Percentiles rank a stretch among this genome's conserved stretches.
phyloP scores from a whole-genome alignment of 2,888 invertebrate species.

The Orthosia gothica region DNA sequence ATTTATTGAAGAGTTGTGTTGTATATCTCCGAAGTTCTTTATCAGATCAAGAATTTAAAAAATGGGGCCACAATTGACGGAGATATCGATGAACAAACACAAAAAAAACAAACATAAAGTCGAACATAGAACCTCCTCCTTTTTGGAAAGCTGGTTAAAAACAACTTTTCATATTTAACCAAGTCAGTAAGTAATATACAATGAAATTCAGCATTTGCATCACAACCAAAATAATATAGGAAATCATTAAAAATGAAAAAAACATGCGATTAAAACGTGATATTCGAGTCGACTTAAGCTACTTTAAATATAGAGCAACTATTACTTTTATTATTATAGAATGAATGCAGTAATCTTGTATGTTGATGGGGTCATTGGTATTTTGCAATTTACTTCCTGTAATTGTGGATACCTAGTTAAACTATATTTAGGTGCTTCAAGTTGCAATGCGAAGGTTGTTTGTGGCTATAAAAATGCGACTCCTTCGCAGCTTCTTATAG shows the following conservation, averaged over 20 bases:
- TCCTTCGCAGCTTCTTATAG: neutral
- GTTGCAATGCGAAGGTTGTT: slow-evolving; percentile 5
- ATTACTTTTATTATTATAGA: neutral
- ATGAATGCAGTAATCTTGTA: neutral
- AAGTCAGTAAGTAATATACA: too few relatives aligned
- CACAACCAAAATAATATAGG: neutral
- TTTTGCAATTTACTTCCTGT: slow-evolving; percentile 17
- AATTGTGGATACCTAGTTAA: slow-evolving; percentile 1
- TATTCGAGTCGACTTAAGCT: neutral
- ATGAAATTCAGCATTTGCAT: neutral
- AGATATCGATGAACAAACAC: too few relatives aligned
- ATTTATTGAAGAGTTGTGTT: too few relatives aligned
- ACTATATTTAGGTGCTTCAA: neutral
- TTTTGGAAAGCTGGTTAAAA: too few relatives aligned
- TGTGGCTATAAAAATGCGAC: too few relatives aligned
- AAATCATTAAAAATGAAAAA: neutral
- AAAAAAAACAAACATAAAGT: too few relatives aligned
- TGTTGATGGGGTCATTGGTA: slow-evolving; percentile 6
- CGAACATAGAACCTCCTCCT: too few relatives aligned
- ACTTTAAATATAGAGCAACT: slow-evolving; percentile 3
- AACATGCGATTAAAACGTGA: neutral
- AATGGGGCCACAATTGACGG: too few relatives aligned
- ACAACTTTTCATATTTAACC: too few relatives aligned
- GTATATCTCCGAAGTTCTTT: too few relatives aligned
- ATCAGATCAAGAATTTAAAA: too few relatives aligned